phyloP scores from a whole-genome alignment of 2,113 vertebrate species.

The Lichenostomus cassidix region DNA sequence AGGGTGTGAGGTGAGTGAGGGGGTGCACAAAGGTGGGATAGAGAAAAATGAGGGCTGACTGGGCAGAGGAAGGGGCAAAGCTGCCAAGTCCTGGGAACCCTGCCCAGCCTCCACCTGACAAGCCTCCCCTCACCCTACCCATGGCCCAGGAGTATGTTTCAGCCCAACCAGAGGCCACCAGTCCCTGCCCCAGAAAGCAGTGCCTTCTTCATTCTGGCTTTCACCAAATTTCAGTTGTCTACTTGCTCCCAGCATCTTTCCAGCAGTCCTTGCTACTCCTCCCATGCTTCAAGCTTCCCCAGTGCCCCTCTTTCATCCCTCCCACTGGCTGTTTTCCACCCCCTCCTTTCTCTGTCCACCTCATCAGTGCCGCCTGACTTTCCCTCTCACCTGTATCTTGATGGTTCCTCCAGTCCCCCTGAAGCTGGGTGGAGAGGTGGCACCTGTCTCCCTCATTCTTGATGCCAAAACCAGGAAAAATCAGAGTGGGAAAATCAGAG shows the following conservation, averaged over 20 bases:
- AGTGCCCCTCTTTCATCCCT: not conserved
- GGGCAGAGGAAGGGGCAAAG: not conserved
- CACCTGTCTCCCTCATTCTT: not conserved
- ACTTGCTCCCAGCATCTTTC: not conserved
- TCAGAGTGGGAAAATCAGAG: not conserved
- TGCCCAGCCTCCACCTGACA: accelerated
- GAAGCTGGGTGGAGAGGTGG: not conserved
- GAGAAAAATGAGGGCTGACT: not conserved
- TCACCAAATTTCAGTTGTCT: not conserved
- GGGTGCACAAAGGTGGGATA: not conserved
- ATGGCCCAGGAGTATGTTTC: not conserved
- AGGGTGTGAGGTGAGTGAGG: not conserved
- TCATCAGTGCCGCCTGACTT: not conserved
- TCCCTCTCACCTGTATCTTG: not conserved
- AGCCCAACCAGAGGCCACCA: not conserved
- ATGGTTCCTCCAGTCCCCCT: not conserved
- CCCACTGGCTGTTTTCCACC: not conserved
- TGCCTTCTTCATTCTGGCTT: not conserved
- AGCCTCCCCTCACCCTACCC: not conserved
- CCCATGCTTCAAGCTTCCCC: not conserved
- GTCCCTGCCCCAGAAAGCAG: not conserved
- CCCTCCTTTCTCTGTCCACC: not conserved
- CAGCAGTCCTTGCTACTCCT: not conserved
- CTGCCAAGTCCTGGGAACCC: not conserved
- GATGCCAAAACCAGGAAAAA: not conserved